A percentile compares a stretch with the other conserved stretches of the same genome.
These are phyloP conservation scores for Pundamilia nyererei DNA, from an alignment of 2,113 vertebrate species.

Conservation along the genomic window DNA sequence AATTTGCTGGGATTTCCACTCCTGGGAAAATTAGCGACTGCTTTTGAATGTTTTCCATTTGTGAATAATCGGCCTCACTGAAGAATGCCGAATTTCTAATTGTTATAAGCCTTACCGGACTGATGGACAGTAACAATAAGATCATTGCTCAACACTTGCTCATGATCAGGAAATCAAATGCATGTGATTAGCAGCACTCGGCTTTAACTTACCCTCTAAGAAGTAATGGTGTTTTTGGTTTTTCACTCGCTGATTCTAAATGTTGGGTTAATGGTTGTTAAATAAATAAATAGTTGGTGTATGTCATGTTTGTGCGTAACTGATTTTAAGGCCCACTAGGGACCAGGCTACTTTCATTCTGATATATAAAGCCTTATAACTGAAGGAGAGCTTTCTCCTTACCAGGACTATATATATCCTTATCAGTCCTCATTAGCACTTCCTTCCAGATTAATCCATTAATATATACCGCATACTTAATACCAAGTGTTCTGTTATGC, in stretches of 20 bases:
- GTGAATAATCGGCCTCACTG: not conserved
- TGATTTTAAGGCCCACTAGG: not conserved
- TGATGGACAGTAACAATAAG: not conserved
- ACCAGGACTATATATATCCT: not conserved
- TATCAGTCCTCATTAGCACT: not conserved
- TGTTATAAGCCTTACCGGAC: rapidly evolving
- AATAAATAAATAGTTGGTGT: not conserved
- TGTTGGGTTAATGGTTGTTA: not conserved
- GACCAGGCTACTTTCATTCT: not conserved
- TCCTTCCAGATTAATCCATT: not conserved
- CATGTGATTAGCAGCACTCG: not conserved
- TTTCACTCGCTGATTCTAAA: rapidly evolving
- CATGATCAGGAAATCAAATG: not conserved
- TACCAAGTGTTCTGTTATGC: not conserved
- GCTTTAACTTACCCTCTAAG: not conserved
- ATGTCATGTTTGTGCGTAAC: not conserved
- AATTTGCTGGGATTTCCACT: not conserved
- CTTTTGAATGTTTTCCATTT: not conserved
- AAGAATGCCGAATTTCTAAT: not conserved
- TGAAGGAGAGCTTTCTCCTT: not conserved
- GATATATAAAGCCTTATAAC: not conserved
- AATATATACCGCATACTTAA: not conserved
- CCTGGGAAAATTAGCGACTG: not conserved
- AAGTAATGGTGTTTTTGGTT: not conserved
- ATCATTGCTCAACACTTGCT: not conserved